Base-by-base conservation (phyloP, 2,888 invertebrate genomes). In the Andrena flavipes region DNA sequence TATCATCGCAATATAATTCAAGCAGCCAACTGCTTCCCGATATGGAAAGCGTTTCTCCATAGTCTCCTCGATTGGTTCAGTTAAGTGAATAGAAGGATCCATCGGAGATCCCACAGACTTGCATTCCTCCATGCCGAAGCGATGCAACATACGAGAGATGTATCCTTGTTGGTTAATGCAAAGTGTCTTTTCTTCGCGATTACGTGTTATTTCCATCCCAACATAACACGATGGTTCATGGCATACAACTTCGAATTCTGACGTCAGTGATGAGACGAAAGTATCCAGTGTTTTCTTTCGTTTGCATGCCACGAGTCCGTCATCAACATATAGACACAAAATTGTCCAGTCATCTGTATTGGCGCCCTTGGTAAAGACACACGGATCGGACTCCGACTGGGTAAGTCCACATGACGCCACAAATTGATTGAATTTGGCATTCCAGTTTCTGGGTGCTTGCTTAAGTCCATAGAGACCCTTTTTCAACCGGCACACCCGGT, bases 381-480 rank as follows among this genome's bases (percentile, higher is more conserved):
- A 75, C 26, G 75, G 67, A 67, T 75, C 75, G 0, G 68, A 56
- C 1, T 68, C 48, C 0, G 75, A 56, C 26, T 68, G 75, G 7
- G 16, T 16, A 10, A 75, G 13, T 20, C 75, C 75, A 23, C 49
- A 42, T 0, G 67, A 56, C 3, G 20, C 13, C 16, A 59, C 29
- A 75, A 67, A 75, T 48, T 65, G 8, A 1, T 67, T 75, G 23
- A 75, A 67, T 29, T 35, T 59, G 5, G n/a, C 42, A 42, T 75
- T 75, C 75, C 75, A 75, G 10, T 35, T 35, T 2, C 59, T 67
- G 13, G 67, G 20, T n/a, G 75, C 42, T 23, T 75, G 75, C 26
- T 75, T 68, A 5, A 75, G 49, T 8, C 75, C 68, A 48, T 75
- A 75, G 5, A 71, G 60, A 13, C 62, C n/a, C n/a, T 49, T 71